Percentiles rank a stretch among this genome's conserved stretches.
These are phyloP conservation scores for Actinernus sp. DNA, from an alignment of 92 coral and sea anemone species.

Conservation along the genomic window DNA sequence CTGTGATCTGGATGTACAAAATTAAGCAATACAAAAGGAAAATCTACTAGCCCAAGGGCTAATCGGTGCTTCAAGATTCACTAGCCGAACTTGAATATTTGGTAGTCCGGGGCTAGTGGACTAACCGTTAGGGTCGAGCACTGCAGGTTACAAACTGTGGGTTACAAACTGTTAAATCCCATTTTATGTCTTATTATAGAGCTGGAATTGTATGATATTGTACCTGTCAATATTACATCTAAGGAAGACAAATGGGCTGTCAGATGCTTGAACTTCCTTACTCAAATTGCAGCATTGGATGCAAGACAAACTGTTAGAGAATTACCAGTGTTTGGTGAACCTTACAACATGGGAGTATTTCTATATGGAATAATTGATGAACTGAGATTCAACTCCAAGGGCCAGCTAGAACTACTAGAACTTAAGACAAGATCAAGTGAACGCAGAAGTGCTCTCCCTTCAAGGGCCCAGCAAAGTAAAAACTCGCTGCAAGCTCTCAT, in stretches of 20 bases:
- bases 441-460: conserved; percentile 15
- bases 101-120: too few species aligned
- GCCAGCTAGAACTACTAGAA: conserved; percentile 59
- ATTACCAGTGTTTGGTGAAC: conserved; percentile 66
- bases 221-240: conserved; percentile 39
- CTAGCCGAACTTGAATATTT: too few species aligned
- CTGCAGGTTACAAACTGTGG: too few species aligned
- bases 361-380: conserved; percentile 71
- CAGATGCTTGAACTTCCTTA: conserved; percentile 59
- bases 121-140: too few species aligned
- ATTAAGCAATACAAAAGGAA: too few species aligned
- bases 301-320: conserved; percentile 62
- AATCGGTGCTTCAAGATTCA: too few species aligned
- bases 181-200: conserved; percentile 21
- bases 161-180: too few species aligned
- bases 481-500: conserved; percentile 53
- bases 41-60: too few species aligned
- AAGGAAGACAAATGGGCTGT: conserved; percentile 76
- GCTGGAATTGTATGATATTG: conserved; percentile 54
- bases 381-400: conserved; percentile 32
- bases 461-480: conserved; percentile 51
- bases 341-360: conserved; percentile 60
- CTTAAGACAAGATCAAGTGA: conserved; percentile 56
- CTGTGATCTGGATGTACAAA: too few species aligned
- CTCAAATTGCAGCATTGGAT: conserved; percentile 53